Evolutionary conservation across 1,140 invertebrate genomes (phyloP), one percentile per base, ranked within the genome.

Genomic region (Lysiphlebus fabarum): DNA sequence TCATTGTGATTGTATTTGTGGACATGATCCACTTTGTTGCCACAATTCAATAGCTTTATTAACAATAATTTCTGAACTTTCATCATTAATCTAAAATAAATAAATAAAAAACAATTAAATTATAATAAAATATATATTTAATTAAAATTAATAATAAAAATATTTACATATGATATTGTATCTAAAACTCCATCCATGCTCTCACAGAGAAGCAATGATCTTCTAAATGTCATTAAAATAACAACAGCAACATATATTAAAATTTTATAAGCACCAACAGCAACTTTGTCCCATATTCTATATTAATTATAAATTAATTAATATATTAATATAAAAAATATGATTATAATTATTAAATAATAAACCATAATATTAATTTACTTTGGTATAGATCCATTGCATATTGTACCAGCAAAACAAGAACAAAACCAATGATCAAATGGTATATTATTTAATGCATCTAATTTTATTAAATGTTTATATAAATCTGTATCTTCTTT

Each of bases 271-370:
- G 90, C 90, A 26, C 92, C 91, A 48, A 90, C 90, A 69, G 89
- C 87, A 11, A 95, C 80, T 81, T 93, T 93, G 70, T 95, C 92
- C 89, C 90, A 93, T 59, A 95, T 87, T 74, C 91, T 92, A 62
- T 26, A 47, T 42, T 12, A 51, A 12, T 40, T 11, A 56, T n/a
- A 58, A 44, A 9, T 9, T 10, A 60, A 53, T 51, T 60, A 58
- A 42, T 36, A 34, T 50, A 48, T 45, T 55, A 12, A 51, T 9
- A 51, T 42, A 50, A 37, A 12, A 40, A 50, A 10, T 44, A 36
- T 38, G n/a, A n/a, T 43, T 14, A 41, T 44, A 42, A 49, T 36
- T 43, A 7, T 49, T 49, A 38, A 48, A 4, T 2, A 6, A 51
- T 45, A 11, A 45, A n/a, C 43, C 2, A 40, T 40, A 8, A 1